A percentile compares a stretch with the other conserved stretches of the same genome.
These are phyloP conservation scores for Eumerus sabulonum DNA, from an alignment of 2,888 invertebrate species.

Conservation along the genomic window DNA sequence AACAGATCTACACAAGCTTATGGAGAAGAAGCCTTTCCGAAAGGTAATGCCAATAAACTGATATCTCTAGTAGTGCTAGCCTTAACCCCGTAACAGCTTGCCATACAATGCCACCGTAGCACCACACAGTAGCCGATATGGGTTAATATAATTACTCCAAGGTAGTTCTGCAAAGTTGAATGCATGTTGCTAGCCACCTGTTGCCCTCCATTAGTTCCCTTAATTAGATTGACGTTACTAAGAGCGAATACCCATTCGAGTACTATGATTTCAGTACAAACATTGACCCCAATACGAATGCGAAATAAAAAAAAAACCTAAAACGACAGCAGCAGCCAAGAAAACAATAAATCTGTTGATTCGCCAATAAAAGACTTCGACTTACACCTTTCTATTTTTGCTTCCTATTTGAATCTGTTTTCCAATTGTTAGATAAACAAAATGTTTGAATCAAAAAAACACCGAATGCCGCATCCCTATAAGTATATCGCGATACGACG, in stretches of 20 bases:
- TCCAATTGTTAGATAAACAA: neutral
- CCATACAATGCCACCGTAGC: too few relatives aligned
- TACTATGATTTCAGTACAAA: slow-evolving; percentile 33
- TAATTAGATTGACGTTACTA: slow-evolving; percentile 51
- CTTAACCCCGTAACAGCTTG: too few relatives aligned
- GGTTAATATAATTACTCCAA: slow-evolving; percentile 4
- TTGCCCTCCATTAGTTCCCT: slow-evolving; percentile 6
- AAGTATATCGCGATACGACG: too few relatives aligned
- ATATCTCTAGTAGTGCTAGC: neutral
- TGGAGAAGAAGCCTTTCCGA: slow-evolving; percentile 36
- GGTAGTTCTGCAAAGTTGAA: neutral
- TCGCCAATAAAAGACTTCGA: slow-evolving; percentile 32
- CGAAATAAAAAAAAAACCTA: slow-evolving; percentile 5
- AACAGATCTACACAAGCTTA: slow-evolving; percentile 38
- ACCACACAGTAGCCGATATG: neutral
- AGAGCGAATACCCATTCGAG: neutral
- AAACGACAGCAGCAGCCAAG: neutral
- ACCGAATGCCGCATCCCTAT: neutral
- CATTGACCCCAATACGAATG: slow-evolving; percentile 51
- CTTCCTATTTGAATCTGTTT: neutral
- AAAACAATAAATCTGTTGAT: slow-evolving; percentile 40
- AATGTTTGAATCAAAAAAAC: slow-evolving; percentile 34
- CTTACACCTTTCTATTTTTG: slow-evolving; percentile 30
- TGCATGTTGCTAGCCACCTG: slow-evolving; percentile 7
- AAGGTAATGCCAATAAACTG: slow-evolving; percentile 26